These are phyloP conservation scores for Chironomus riparius DNA, from an alignment of 2,888 invertebrate genomes.

Conservation along the genomic window DNA sequence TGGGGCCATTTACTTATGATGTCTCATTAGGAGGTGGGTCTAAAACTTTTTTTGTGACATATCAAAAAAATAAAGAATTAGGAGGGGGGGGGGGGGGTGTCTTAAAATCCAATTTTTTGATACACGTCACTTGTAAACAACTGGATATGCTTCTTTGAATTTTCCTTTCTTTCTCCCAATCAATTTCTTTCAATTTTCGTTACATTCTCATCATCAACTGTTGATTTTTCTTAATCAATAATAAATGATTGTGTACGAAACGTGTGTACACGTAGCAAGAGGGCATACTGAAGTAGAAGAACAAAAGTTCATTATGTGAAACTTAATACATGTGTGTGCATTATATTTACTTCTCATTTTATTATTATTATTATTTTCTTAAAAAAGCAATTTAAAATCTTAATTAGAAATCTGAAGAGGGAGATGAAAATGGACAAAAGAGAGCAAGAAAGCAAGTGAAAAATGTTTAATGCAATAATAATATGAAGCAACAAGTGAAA, in stretches of 20 bases:
- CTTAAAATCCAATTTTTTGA: too few relatives aligned
- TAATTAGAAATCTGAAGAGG: not conserved
- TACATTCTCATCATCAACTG: not conserved
- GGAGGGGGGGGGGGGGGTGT: too few relatives aligned
- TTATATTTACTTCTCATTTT: not conserved
- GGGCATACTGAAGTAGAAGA: not conserved
- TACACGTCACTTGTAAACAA: too few relatives aligned
- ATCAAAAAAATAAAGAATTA: too few relatives aligned
- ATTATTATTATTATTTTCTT: not conserved
- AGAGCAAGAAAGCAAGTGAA: not conserved
- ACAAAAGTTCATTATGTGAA: slow-evolving; percentile 7
- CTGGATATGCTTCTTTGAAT: not conserved
- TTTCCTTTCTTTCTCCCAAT: not conserved
- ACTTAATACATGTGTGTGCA: not conserved
- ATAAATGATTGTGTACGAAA: too few relatives aligned
- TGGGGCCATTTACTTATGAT: too few relatives aligned
- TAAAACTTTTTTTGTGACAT: too few relatives aligned
- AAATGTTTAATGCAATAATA: not conserved
- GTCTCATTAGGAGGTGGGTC: too few relatives aligned
- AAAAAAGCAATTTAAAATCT: not conserved
- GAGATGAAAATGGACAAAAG: not conserved
- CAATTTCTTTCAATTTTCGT: not conserved
- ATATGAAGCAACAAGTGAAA: not conserved
- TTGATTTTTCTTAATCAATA: not conserved
- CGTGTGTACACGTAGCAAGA: too few relatives aligned